phyloP scores from a whole-genome alignment of 2,888 invertebrate species.

The Polymixis flavicincta region DNA sequence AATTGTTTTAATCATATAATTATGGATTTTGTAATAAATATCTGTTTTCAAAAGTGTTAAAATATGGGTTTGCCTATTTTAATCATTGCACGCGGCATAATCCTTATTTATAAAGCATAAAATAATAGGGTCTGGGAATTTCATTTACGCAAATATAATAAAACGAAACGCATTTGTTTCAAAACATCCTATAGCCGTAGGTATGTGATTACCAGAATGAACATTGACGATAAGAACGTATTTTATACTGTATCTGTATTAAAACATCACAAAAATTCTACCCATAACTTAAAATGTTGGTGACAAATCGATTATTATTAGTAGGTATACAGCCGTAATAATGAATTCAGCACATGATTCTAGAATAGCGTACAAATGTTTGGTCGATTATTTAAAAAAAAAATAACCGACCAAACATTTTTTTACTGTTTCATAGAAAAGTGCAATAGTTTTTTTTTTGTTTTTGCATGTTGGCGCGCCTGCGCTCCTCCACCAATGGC shows the following conservation, averaged over 20 bases:
- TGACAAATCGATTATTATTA: constrained; percentile 2
- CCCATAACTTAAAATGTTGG: background rate
- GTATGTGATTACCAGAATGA: background rate
- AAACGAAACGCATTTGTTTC: background rate
- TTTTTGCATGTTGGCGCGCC: too few species aligned
- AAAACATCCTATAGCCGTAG: background rate
- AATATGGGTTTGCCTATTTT: background rate
- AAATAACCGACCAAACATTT: too few species aligned
- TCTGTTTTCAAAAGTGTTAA: too few species aligned
- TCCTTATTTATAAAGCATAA: background rate
- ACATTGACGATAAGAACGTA: background rate
- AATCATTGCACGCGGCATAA: background rate
- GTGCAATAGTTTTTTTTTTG: too few species aligned
- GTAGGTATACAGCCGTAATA: background rate
- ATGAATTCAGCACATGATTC: too few species aligned
- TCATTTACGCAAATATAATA: background rate
- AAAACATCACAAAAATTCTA: background rate
- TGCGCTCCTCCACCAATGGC: too few species aligned
- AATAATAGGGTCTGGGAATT: background rate
- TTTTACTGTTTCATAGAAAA: too few species aligned
- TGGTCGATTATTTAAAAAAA: too few species aligned
- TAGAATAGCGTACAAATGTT: too few species aligned
- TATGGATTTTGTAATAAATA: background rate
- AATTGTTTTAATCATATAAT: background rate
- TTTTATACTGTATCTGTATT: background rate